phyloP scores from a whole-genome alignment of 2,797 vertebrate genomes.

The Gymnothorax reevesii region DNA sequence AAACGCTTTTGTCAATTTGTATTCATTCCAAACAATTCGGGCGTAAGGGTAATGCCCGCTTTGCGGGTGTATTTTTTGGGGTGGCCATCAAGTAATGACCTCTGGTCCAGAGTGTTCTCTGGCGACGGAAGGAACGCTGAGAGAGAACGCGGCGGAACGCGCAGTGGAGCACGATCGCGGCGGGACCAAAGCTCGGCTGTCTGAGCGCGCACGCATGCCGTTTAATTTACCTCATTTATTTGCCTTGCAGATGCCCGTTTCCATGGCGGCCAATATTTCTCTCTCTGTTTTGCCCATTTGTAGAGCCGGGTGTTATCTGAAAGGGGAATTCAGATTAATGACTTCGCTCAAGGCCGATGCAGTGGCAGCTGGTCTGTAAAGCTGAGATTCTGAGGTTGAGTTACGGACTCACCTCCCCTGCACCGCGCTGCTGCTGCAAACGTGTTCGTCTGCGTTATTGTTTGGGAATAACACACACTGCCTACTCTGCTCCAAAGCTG shows the following conservation, averaged over 20 bases:
- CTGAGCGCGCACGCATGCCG: not conserved
- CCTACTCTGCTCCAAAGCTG: not conserved
- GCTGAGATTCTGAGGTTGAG: not conserved
- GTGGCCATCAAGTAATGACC: slow-evolving; percentile 53
- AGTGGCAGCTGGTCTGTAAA: not conserved
- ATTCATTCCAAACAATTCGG: too few relatives aligned
- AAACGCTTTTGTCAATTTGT: too few relatives aligned
- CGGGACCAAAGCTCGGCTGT: not conserved
- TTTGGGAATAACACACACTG: not conserved
- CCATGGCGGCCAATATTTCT: not conserved
- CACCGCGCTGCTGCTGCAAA: not conserved
- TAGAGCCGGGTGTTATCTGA: not conserved
- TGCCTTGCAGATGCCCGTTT: not conserved
- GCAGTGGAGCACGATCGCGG: not conserved
- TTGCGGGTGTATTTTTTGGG: not conserved
- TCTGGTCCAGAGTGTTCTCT: slow-evolving; percentile 51
- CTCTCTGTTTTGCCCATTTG: not conserved
- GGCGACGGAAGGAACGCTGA: slow-evolving; percentile 26
- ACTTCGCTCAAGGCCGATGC: not conserved
- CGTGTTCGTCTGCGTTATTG: not conserved
- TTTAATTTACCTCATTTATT: not conserved
- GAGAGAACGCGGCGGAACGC: slow-evolving; percentile 39
- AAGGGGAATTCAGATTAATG: not conserved
- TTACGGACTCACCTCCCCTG: not conserved
- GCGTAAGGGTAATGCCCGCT: too few relatives aligned